Conservation (phyloP, 1,140 invertebrate genomes). For the Calycopis cecrops region DNA sequence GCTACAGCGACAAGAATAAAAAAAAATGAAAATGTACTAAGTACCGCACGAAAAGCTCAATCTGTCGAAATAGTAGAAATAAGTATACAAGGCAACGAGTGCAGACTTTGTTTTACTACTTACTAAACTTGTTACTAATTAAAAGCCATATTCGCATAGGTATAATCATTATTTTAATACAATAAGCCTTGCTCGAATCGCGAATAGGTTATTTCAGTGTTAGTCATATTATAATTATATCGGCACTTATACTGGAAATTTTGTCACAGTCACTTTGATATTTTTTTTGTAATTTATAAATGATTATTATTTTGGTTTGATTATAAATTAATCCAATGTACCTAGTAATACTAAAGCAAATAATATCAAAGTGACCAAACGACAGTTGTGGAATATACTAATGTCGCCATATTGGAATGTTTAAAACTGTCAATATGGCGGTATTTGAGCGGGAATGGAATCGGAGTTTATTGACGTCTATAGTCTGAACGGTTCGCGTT, state of each 20-base stretch:
- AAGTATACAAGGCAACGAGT: constrained; percentile 72
- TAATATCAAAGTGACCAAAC: constrained; percentile 38
- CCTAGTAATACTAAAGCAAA: not conserved
- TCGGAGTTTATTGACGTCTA: constrained; percentile 41
- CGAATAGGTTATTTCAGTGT: constrained; percentile 66
- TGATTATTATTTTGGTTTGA: constrained; percentile 15
- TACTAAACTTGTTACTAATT: constrained; percentile 60
- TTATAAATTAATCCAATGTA: constrained; percentile 1
- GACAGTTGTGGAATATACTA: constrained; percentile 18
- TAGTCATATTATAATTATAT: constrained; percentile 57
- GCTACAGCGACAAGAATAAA: constrained; percentile 38
- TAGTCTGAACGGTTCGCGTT: constrained; percentile 73
- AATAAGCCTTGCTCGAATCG: constrained; percentile 65
- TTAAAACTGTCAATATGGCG: constrained; percentile 23
- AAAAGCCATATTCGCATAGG: constrained; percentile 64
- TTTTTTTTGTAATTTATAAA: constrained; percentile 18
- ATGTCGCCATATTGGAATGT: constrained; percentile 25
- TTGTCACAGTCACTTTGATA: constrained; percentile 34
- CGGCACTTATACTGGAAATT: constrained; percentile 30
- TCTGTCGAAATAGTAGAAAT: constrained; percentile 54
- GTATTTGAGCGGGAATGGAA: constrained; percentile 27
- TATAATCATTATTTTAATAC: constrained; percentile 26
- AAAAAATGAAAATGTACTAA: constrained; percentile 42
- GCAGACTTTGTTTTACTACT: constrained; percentile 71
- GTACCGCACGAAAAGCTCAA: constrained; percentile 57